These are phyloP conservation scores for Cydia splendana DNA, from an alignment of 1,140 invertebrate species.

Conservation along the genomic window DNA sequence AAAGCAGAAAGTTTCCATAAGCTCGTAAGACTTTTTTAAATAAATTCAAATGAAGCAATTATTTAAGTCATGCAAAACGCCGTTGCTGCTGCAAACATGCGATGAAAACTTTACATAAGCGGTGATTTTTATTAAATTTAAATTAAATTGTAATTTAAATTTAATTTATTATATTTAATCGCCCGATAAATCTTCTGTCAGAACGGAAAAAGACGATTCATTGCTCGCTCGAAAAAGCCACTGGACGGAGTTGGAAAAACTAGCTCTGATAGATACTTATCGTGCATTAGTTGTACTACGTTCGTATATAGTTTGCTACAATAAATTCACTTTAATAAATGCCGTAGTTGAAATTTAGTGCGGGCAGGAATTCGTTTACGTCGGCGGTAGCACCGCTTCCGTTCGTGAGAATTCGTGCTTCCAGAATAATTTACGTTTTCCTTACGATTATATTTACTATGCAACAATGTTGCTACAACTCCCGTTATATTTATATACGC, in stretches of 20 bases:
- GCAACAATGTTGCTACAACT: conserved; percentile 6
- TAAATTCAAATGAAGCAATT: too few species aligned
- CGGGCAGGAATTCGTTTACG: conserved; percentile 3
- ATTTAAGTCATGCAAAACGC: too few species aligned
- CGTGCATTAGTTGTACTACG: neutral
- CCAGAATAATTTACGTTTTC: neutral
- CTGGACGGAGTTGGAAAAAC: neutral
- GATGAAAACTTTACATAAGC: too few species aligned
- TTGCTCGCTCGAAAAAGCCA: neutral
- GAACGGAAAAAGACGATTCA: too few species aligned
- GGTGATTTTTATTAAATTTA: too few species aligned
- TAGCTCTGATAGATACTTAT: neutral
- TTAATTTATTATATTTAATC: too few species aligned
- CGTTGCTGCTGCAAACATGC: too few species aligned
- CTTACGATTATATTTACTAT: conserved; percentile 4
- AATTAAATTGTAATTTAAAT: too few species aligned
- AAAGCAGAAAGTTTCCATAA: too few species aligned
- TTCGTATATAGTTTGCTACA: neutral
- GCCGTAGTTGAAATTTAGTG: conserved; percentile 11
- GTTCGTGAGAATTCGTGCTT: neutral
- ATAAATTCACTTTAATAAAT: neutral
- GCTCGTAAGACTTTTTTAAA: too few species aligned
- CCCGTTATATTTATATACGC: neutral
- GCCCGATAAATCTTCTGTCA: too few species aligned
- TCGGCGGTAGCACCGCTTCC: neutral